Conservation (phyloP, 2,797 vertebrate species). For the Dallia pectoralis region DNA sequence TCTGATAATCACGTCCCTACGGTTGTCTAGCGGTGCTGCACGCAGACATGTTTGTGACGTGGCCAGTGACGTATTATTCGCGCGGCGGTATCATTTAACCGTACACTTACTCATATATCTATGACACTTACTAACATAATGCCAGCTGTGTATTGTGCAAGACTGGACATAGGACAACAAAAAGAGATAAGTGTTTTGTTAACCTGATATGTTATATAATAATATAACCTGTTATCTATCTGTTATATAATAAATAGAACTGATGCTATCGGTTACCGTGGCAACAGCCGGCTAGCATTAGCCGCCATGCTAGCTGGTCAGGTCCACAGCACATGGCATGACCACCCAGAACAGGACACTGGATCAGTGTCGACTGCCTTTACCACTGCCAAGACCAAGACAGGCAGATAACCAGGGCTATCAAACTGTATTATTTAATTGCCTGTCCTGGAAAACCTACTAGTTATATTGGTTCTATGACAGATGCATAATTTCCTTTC, state of each 20-base stretch:
- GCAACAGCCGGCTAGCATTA: constrained; percentile 36
- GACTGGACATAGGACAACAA: not conserved
- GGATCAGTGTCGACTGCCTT: not conserved
- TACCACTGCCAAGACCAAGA: not conserved
- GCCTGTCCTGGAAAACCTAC: not conserved
- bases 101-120: not conserved
- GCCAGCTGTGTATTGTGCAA: not conserved
- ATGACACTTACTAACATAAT: not conserved
- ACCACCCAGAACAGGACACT: not conserved
- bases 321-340: constrained; percentile 15
- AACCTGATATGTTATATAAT: not conserved
- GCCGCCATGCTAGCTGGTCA: constrained; percentile 34
- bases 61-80: not conserved
- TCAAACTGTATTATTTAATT: not conserved
- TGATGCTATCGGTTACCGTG: constrained; percentile 15
- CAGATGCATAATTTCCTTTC: no score
- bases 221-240: no score
- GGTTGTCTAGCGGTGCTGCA: not conserved
- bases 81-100: not conserved
- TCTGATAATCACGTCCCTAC: not conserved
- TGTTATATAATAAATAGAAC: no score
- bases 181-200: not conserved
- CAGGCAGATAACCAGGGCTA: not conserved
- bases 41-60: constrained; percentile 17
- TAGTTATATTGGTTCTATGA: not conserved